These are phyloP conservation scores for Balaenoptera acutorostrata DNA, from an alignment of 2,113 vertebrate species.

Conservation along the genomic window DNA sequence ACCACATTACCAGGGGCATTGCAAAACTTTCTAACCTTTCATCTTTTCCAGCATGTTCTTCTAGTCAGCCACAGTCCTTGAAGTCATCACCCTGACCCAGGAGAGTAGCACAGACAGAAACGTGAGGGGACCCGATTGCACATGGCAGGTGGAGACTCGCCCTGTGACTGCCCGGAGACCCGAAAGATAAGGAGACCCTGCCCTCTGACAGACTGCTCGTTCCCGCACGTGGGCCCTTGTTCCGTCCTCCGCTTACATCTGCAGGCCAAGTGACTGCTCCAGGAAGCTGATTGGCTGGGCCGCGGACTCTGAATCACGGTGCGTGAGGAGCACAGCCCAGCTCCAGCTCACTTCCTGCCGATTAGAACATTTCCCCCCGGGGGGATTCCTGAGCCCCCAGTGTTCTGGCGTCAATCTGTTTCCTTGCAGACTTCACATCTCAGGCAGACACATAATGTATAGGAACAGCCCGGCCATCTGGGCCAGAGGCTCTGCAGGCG, in stretches of 20 bases:
- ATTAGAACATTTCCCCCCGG: neutral
- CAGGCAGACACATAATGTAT: neutral
- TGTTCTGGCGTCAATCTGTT: neutral
- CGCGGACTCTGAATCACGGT: neutral
- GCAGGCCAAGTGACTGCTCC: neutral
- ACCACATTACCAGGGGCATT: rapidly evolving
- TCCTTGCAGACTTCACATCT: neutral
- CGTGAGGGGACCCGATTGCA: rapidly evolving
- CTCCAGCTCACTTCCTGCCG: slow-evolving; percentile 24
- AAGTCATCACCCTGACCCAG: rapidly evolving
- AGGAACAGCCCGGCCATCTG: neutral
- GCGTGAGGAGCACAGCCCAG: neutral
- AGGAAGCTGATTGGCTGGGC: neutral
- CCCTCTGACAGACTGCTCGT: neutral
- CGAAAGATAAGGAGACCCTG: no score
- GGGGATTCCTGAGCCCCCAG: neutral
- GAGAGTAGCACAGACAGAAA: neutral
- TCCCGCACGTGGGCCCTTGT: neutral
- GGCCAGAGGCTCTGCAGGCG: neutral
- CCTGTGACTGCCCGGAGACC: rapidly evolving
- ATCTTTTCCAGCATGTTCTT: no score
- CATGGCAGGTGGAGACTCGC: rapidly evolving
- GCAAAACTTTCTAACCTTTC: rapidly evolving
- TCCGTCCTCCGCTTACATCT: neutral
- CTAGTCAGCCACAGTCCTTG: no score